Conservation (phyloP, 2,113 vertebrate species). For the Sarotherodon lohbergeri region DNA sequence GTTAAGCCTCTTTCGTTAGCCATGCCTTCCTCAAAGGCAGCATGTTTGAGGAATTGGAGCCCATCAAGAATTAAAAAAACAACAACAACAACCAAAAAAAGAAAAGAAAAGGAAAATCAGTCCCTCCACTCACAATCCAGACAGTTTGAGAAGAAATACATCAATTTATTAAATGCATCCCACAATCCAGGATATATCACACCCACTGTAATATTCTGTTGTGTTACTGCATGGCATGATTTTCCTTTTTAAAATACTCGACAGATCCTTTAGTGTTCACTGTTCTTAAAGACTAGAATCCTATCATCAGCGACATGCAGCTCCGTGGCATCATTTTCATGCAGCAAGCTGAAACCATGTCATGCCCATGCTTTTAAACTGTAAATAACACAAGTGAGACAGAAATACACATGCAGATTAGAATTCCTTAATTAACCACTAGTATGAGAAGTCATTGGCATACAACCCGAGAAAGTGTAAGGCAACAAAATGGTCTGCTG, state of each 20-base stretch:
- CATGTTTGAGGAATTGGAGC: slow-evolving; percentile 52
- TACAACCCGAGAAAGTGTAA: background rate
- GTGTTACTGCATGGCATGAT: background rate
- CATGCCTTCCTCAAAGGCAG: slow-evolving; percentile 59
- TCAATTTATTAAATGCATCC: slow-evolving; percentile 21
- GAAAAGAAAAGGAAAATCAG: background rate
- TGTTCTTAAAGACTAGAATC: background rate
- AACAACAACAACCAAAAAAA: background rate
- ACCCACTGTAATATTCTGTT: background rate
- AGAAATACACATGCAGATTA: background rate
- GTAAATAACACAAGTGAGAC: background rate
- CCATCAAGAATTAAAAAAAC: slow-evolving; percentile 22
- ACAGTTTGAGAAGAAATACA: slow-evolving; percentile 23
- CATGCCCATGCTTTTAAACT: background rate
- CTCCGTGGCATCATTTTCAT: background rate
- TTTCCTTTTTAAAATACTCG: background rate
- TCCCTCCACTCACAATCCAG: slow-evolving; percentile 30
- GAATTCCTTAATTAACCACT: background rate
- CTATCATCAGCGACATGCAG: background rate
- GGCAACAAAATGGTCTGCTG: background rate
- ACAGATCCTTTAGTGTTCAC: background rate
- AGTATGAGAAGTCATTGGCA: background rate
- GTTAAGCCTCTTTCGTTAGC: slow-evolving; percentile 72
- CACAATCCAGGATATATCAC: background rate
- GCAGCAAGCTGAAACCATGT: background rate